A percentile compares a stretch with the other conserved stretches of the same genome.
phyloP scores from a whole-genome alignment of 23 tunicate species.

The Styela plicata region DNA sequence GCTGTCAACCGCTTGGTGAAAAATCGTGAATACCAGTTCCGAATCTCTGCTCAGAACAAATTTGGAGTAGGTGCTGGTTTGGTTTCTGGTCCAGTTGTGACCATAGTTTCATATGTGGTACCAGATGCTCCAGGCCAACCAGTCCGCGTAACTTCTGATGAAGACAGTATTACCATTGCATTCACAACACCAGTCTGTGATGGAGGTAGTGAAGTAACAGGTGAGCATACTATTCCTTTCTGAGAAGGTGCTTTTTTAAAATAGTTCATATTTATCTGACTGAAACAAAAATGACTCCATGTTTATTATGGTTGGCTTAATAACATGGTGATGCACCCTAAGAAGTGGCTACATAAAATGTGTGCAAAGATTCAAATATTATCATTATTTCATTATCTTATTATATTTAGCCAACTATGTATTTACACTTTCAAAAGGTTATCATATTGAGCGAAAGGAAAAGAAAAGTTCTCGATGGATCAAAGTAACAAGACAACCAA shows the following conservation, averaged over 20 bases:
- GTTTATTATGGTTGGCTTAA: too few relatives aligned
- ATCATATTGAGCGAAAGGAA: conserved; percentile 46
- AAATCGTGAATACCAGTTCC: conserved; percentile 93
- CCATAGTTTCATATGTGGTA: conserved; percentile 58
- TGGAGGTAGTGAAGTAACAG: conserved; percentile 40
- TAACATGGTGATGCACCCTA: too few relatives aligned
- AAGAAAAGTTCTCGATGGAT: conserved; percentile 42
- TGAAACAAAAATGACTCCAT: too few relatives aligned
- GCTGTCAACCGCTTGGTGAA: conserved; percentile 76
- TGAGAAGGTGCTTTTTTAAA: too few relatives aligned
- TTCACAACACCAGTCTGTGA: conserved; percentile 27
- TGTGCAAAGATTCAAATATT: too few relatives aligned
- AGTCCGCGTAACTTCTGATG: conserved; percentile 9
- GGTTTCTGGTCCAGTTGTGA: conserved; percentile 75
- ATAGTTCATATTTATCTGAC: too few relatives aligned
- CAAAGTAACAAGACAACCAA: conserved; percentile 22
- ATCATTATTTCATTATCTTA: too few relatives aligned
- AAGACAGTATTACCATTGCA: conserved; percentile 38
- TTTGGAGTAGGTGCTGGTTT: conserved; percentile 69
- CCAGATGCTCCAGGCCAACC: conserved; percentile 87
- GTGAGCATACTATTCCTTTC: too few relatives aligned
- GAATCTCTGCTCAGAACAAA: conserved; percentile 80
- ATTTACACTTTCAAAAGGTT: too few relatives aligned
- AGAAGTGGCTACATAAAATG: too few relatives aligned
- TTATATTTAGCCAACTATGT: too few relatives aligned